Conservation (phyloP, 1,140 invertebrate species). For the Diachasmimorpha longicaudata region DNA sequence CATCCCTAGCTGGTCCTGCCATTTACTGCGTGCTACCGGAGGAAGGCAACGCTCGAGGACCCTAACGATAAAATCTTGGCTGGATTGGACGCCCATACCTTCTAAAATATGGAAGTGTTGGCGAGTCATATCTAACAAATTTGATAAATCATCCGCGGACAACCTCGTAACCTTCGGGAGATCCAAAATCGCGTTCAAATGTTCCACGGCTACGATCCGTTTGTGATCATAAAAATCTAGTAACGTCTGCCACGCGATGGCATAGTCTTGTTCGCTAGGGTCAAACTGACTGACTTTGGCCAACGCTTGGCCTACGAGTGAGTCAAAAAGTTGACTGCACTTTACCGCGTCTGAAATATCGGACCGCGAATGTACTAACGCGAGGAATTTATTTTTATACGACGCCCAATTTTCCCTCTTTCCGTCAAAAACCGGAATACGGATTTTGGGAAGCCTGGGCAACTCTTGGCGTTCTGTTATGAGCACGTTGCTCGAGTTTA, state of each 20-base stretch:
- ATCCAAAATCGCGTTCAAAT: not conserved
- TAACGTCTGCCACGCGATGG: not conserved
- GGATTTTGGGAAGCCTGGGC: not conserved
- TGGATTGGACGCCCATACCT: not conserved
- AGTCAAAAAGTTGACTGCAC: not conserved
- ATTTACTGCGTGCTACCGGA: not conserved
- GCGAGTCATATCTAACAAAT: not conserved
- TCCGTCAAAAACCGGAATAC: not conserved
- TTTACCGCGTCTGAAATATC: not conserved
- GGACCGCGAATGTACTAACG: not conserved
- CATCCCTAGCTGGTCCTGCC: not conserved
- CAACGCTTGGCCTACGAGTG: not conserved
- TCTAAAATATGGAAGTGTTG: not conserved
- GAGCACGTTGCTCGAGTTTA: too few relatives aligned
- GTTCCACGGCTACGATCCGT: not conserved
- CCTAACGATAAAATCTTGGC: not conserved
- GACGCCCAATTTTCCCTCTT: not conserved
- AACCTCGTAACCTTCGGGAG: not conserved
- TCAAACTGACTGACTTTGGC: not conserved
- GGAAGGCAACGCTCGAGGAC: not conserved
- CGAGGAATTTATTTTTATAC: not conserved
- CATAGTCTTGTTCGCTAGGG: not conserved
- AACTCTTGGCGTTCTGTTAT: not conserved
- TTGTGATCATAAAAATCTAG: not conserved
- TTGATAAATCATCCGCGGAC: not conserved